These are phyloP conservation scores for Monopis laevigella DNA, from an alignment of 2,888 invertebrate species.

Conservation along the genomic window DNA sequence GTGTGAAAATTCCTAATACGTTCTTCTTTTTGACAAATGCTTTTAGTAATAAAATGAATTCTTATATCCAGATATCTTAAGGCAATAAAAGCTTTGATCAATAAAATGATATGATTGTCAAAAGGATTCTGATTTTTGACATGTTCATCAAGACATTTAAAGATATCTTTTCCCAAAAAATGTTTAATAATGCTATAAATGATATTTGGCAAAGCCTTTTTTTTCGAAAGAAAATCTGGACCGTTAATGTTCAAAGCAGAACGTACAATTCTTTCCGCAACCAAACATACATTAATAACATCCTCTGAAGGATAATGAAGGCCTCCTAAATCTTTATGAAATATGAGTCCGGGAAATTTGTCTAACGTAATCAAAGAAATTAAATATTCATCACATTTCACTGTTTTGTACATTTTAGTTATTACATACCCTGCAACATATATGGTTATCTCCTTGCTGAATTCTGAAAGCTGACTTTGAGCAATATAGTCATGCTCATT, in stretches of 20 bases:
- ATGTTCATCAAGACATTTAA: neutral
- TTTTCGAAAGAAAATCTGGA: neutral
- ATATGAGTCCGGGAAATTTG: neutral
- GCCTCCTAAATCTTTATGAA: neutral
- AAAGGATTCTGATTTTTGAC: neutral
- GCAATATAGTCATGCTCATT: neutral
- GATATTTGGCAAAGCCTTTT: neutral
- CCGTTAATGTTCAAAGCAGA: neutral
- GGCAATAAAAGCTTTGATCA: neutral
- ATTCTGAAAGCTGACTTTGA: neutral
- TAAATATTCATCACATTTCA: neutral
- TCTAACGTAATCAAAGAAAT: neutral
- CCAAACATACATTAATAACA: neutral
- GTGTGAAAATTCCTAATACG: neutral
- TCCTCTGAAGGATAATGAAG: neutral
- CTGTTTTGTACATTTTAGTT: neutral
- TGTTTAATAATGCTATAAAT: neutral
- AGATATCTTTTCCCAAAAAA: neutral
- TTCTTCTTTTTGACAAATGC: neutral
- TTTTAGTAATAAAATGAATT: neutral
- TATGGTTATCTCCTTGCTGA: neutral
- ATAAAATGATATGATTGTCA: neutral
- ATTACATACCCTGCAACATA: neutral
- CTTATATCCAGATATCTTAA: neutral
- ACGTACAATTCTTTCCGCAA: neutral